Conservation (phyloP, 64 coral and sea anemone genomes). For the Montipora capricornis region DNA sequence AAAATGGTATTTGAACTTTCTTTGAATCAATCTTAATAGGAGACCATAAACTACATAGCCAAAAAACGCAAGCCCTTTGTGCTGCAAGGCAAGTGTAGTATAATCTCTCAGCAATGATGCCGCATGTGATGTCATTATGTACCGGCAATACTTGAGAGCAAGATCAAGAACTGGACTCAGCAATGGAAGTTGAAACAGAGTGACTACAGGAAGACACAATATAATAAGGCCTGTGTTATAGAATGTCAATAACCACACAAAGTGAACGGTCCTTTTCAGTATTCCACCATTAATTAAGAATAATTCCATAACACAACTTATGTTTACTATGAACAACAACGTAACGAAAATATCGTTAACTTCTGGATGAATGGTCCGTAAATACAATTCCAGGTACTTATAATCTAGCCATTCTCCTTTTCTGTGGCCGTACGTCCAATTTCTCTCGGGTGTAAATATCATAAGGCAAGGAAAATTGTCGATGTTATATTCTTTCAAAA, state of each 20-base stretch:
- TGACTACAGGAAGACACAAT: constrained; percentile 78
- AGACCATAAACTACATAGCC: constrained; percentile 83
- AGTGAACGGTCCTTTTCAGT: constrained; percentile 80
- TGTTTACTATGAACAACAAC: constrained; percentile 76
- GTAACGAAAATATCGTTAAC: constrained; percentile 92
- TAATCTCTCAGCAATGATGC: constrained; percentile 75
- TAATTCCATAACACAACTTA: constrained; percentile 77
- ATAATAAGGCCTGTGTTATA: constrained; percentile 93
- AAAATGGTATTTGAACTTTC: constrained; percentile 74
- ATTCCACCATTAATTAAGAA: constrained; percentile 94
- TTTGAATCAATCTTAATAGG: constrained; percentile 65
- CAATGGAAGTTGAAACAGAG: constrained; percentile 78
- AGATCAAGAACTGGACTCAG: constrained; percentile 68
- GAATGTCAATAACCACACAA: constrained; percentile 81
- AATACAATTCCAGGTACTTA: constrained; percentile 71
- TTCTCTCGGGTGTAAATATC: constrained; percentile 90
- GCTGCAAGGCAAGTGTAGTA: constrained; percentile 48
- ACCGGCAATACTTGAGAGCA: constrained; percentile 78
- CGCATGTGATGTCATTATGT: constrained; percentile 83
- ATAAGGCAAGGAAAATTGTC: constrained; percentile 72
- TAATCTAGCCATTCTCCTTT: constrained; percentile 86
- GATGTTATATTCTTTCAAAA: constrained; percentile 19
- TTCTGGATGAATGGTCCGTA: constrained; percentile 96
- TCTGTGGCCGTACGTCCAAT: constrained; percentile 80
- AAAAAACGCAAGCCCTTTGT: constrained; percentile 36